Percentiles rank a stretch among this genome's conserved stretches.
phyloP scores from a whole-genome alignment of 2,797 vertebrate species.

The Spinibarbus caldwelli region DNA sequence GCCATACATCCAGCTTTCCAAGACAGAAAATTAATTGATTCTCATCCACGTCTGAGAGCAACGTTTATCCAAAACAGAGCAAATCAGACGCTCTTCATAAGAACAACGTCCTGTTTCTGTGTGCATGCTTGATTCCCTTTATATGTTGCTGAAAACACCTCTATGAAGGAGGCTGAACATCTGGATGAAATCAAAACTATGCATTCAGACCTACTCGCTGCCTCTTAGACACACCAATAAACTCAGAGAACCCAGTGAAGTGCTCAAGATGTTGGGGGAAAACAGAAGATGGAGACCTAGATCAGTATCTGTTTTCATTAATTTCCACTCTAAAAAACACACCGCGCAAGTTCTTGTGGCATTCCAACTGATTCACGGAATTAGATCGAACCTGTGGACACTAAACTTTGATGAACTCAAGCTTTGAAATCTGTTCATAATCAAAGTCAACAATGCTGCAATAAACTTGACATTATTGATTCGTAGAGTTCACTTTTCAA shows the following conservation, averaged over 20 bases:
- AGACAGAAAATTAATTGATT: conserved; percentile 77
- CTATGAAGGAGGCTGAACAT: conserved; percentile 80
- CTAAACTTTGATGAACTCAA: neutral
- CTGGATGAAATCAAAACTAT: conserved; percentile 80
- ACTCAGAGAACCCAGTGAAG: conserved; percentile 75
- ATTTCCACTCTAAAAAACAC: conserved; percentile 40
- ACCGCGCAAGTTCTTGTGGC: conserved; percentile 8
- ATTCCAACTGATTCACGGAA: neutral
- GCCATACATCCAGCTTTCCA: conserved; percentile 46
- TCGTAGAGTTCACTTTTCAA: neutral
- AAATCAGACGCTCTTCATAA: conserved; percentile 73
- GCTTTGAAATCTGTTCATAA: neutral
- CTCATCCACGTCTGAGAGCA: conserved; percentile 69
- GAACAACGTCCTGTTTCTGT: conserved; percentile 55
- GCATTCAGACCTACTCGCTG: conserved; percentile 78
- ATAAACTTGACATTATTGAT: conserved; percentile 7
- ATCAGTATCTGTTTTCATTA: conserved; percentile 40
- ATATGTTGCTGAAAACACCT: conserved; percentile 77
- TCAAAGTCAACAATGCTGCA: conserved; percentile 1
- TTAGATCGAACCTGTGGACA: neutral
- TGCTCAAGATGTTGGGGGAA: conserved; percentile 72
- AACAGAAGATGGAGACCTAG: conserved; percentile 34
- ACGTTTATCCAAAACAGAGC: conserved; percentile 72
- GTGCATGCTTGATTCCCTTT: conserved; percentile 66
- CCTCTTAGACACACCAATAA: conserved; percentile 70